phyloP scores from a whole-genome alignment of 2,888 invertebrate genomes.

The Ophion costatus region DNA sequence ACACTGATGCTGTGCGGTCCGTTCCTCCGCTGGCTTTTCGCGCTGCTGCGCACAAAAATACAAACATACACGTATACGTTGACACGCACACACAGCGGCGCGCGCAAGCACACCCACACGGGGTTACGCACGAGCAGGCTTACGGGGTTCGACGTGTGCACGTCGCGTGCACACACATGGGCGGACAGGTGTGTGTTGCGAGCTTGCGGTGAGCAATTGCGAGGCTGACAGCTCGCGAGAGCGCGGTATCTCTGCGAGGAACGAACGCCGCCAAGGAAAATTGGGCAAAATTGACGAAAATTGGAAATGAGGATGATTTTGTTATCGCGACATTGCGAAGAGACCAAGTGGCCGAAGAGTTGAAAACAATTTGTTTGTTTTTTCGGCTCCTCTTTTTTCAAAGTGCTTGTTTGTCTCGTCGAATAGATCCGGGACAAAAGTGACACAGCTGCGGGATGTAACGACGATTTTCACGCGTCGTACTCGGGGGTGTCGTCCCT shows the following conservation, averaged over 20 bases:
- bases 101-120: too few relatives aligned
- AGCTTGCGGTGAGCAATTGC: slow-evolving; percentile 45
- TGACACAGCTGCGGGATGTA: slow-evolving; percentile 1
- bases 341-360: neutral
- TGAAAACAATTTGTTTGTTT: neutral
- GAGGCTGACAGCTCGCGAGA: slow-evolving; percentile 35
- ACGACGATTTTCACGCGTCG: slow-evolving; percentile 14
- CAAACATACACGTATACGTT: neutral
- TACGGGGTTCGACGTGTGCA: too few relatives aligned
- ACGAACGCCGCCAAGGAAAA: slow-evolving; percentile 20
- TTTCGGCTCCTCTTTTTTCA: neutral
- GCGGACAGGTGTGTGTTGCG: slow-evolving; percentile 14
- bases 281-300: slow-evolving; percentile 16
- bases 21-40: slow-evolving; percentile 41
- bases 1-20: slow-evolving; percentile 56
- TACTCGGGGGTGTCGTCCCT: slow-evolving; percentile 13
- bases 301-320: slow-evolving; percentile 20
- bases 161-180: too few relatives aligned
- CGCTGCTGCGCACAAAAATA: slow-evolving; percentile 36
- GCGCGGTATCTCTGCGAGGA: slow-evolving; percentile 34
- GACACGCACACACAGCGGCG: neutral
- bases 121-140: too few relatives aligned
- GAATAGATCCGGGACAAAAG: neutral
- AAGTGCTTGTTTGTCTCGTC: neutral
- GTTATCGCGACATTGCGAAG: neutral